Conservation (phyloP, 1,140 invertebrate genomes). For the Drosophila tsacasi region DNA sequence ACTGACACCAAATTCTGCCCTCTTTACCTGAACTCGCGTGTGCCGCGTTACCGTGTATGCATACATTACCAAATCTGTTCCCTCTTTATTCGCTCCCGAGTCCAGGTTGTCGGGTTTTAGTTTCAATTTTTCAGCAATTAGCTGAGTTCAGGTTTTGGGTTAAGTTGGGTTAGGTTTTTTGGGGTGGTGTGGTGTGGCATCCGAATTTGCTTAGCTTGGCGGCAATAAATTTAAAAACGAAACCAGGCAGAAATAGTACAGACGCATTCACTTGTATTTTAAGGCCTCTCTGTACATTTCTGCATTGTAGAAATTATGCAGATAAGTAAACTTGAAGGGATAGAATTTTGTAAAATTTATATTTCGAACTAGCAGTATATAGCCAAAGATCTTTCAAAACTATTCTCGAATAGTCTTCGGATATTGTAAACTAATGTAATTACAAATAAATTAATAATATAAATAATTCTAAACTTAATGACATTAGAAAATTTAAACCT, state of each 20-base stretch:
- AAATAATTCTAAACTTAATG: no score
- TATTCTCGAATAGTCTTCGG: no score
- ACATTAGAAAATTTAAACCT: no score
- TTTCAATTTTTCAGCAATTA: slow-evolving; percentile 71
- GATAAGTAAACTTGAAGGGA: no score
- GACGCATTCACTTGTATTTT: no score
- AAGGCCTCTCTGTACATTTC: no score
- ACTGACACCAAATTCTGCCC: slow-evolving; percentile 38
- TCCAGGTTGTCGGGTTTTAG: slow-evolving; percentile 14
- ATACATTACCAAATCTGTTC: slow-evolving; percentile 50
- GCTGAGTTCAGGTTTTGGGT: slow-evolving; percentile 61
- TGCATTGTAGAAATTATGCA: no score
- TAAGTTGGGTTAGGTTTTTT: slow-evolving; percentile 56
- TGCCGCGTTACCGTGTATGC: slow-evolving; percentile 38
- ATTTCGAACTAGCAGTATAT: no score
- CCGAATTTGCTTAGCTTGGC: slow-evolving; percentile 9
- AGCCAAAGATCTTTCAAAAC: no score
- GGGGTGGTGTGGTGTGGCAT: slow-evolving; percentile 8
- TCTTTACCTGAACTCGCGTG: slow-evolving; percentile 11
- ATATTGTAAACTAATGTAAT: no score
- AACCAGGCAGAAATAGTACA: background rate
- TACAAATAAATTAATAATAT: no score
- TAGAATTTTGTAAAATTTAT: no score
- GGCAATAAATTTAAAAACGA: slow-evolving; percentile 21
- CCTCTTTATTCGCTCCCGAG: slow-evolving; percentile 31